Conservation (phyloP, 2,113 vertebrate genomes). For the Poeciliopsis turrubarensis region DNA sequence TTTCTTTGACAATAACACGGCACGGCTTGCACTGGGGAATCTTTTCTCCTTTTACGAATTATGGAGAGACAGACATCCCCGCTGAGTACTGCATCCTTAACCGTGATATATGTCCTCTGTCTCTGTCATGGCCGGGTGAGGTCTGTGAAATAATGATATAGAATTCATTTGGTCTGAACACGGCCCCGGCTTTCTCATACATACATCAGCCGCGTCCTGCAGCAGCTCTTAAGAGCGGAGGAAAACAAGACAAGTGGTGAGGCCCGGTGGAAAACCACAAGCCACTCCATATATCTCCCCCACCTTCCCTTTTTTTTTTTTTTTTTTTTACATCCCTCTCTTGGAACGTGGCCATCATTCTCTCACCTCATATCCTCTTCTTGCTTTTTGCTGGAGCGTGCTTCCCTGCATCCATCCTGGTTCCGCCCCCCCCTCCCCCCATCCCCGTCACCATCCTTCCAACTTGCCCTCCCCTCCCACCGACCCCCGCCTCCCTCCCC, state of each 20-base stretch:
- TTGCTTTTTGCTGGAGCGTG: constrained; percentile 14
- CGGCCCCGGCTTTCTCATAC: constrained; percentile 84
- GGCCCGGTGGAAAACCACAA: constrained; percentile 82
- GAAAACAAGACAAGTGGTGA: constrained; percentile 76
- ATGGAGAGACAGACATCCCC: constrained; percentile 82
- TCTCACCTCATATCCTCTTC: constrained; percentile 50
- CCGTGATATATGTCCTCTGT: constrained; percentile 84
- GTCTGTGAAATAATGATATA: constrained; percentile 90
- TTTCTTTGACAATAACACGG: constrained; percentile 61
- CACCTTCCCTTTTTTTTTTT: constrained; percentile 16
- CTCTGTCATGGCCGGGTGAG: constrained; percentile 69
- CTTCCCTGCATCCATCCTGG: constrained; percentile 58
- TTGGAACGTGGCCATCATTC: constrained; percentile 38
- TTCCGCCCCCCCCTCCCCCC: constrained; percentile 24
- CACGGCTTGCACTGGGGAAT: constrained; percentile 50
- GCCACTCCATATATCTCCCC: constrained; percentile 53
- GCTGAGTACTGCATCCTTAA: constrained; percentile 83
- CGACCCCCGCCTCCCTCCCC: constrained; percentile 38
- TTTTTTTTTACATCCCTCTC: constrained; percentile 28
- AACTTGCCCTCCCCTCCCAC: constrained; percentile 42
- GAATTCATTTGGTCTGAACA: constrained; percentile 90
- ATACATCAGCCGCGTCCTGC: constrained; percentile 89
- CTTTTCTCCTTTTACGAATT: constrained; percentile 77
- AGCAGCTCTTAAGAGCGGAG: constrained; percentile 85
- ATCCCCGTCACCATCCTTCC: constrained; percentile 47